Base-by-base conservation (phyloP, 2,113 vertebrate genomes). In the Gymnogyps californianus region DNA sequence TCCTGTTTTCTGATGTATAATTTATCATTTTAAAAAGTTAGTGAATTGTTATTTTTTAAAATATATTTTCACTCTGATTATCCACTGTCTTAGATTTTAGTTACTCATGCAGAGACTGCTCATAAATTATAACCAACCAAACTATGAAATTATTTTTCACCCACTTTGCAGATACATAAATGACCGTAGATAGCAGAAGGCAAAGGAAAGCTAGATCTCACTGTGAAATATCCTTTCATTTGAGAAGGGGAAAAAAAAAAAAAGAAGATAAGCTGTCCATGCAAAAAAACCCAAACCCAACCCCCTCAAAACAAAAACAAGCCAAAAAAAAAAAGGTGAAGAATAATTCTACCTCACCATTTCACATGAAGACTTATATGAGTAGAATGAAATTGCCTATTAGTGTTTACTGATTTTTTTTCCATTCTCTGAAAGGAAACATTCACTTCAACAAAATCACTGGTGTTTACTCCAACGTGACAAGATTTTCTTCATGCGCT, bases 261-360 rank as follows among this genome's bases (percentile, higher is more conserved):
- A 3, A 58, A 29, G 40, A 14, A 1, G 3, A n/a, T 31, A 15
- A 32, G 21, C 9, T 12, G 8, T 31, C 13, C 22, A 31, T 71
- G 18, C 3, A 32, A 25, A 57, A 74, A 47, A 52, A 1, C 2
- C 1, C 0, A 31, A 72, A 42, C 3, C 2, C 7, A 72, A 13
- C 4, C 5, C 2, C 10, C 0, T 2, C 5, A 38, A 88, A 80
- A 13, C 0, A 32, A 61, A 40, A 72, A 67, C 52, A 21, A 21
- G 14, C 1, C 8, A 40, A 51, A 21, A 71, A 9, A 36, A n/a
- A 51, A 72, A n/a, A 11, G 2, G 1, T 24, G 11, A 74, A 79
- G 11, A 76, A 47, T 28, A 86, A 59, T 57, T 83, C 29, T 57
- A 51, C 15, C 13, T 54, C 28, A 40, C 3, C 58, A 3, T 71